Evolutionary conservation across 1,140 invertebrate species (phyloP), one percentile per base, ranked within the genome.

Genomic region (Wiebesia pumilae): DNA sequence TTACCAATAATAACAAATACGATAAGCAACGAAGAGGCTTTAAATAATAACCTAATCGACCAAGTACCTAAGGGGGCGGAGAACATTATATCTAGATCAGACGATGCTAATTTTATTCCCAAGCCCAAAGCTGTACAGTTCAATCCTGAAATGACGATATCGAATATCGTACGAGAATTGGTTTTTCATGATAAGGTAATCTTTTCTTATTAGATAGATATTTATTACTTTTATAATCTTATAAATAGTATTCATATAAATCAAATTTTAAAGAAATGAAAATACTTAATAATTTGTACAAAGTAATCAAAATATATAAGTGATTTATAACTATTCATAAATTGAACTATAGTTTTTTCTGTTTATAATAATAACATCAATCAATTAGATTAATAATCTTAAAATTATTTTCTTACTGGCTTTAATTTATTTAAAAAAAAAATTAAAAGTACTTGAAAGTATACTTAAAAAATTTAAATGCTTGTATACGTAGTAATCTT

Each of bases 131-230:
- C 83, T 14, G 81, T 89, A 38, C 81, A 90, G 30, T 78, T 85
- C 19, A 89, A 90, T 35, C 83, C 89, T 14, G 93, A 92, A 58
- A 91, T 91, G 87, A 93, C 92, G 7, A 90, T 93, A 69, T 90
- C 91, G 27, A 92, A 92, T 86, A 90, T 93, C 58, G 90, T 94
- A 40, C 89, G 88, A 27, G 90, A 93, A 71, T 88, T 93, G 85
- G 93, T 91, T 58, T 94, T 93, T 88, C 93, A 93, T 83, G 92
- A 94, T 85, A 93, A 94, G 92, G 93, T 93, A 87, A 84, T 30
- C 24, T 33, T 65, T 7, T 10, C 30, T 67, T 58, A 65, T 30
- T 19, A 24, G 38, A 38, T 47, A 77, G 7, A 7, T 77, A 30
- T 77, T n/a, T 43, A 24, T 47, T 47, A 77, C 19, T n/a, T 47